A percentile compares a stretch with the other conserved stretches of the same genome.
Evolutionary conservation across 2,888 invertebrate genomes (phyloP).

Genomic region (Caenorhabditis imperialis): DNA sequence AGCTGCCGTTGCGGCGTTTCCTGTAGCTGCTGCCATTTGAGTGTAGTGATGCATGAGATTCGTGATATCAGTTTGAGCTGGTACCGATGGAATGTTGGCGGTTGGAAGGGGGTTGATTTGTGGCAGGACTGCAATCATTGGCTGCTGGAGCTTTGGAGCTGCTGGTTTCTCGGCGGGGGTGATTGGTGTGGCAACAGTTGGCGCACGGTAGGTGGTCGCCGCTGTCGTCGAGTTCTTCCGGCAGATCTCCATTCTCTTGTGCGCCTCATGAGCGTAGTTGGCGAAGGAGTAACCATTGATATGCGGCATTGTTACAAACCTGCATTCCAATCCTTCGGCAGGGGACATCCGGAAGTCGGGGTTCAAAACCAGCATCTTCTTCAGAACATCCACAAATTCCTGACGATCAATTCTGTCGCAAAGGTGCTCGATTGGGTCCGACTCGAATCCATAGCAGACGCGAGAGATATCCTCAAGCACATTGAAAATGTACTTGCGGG

Average conservation of each 20-base stretch:
- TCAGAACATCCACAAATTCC: conserved; percentile 96
- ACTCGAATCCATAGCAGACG: conserved; percentile 72
- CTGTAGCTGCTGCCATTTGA: conserved; percentile 55
- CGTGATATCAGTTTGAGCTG: conserved; percentile 47
- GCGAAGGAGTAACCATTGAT: conserved; percentile 58
- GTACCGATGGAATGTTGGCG: conserved; percentile 13
- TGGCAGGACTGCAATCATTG: conserved; percentile 39
- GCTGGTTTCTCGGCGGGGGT: conserved; percentile 28
- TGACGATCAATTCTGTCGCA: conserved; percentile 97
- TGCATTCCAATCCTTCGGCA: conserved; percentile 72
- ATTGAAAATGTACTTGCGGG: conserved; percentile 98
- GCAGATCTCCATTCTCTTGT: conserved; percentile 75
- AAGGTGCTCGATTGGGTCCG: conserved; percentile 92
- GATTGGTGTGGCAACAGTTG: conserved; percentile 51
- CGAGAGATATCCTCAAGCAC: conserved; percentile 93
- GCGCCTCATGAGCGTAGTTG: conserved; percentile 43
- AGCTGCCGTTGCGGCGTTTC: conserved; percentile 57
- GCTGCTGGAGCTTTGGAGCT: conserved; percentile 17
- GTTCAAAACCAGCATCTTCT: conserved; percentile 98
- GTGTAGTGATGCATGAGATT: conserved; percentile 56
- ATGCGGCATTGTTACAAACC: conserved; percentile 75
- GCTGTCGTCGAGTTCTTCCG: conserved; percentile 21
- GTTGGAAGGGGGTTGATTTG: conserved; percentile 16
- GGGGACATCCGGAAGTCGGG: conserved; percentile 95
- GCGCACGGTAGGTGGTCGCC: conserved; percentile 28